These are phyloP conservation scores for Agrilus biguttatus DNA, from an alignment of 2,888 invertebrate genomes.

Conservation along the genomic window DNA sequence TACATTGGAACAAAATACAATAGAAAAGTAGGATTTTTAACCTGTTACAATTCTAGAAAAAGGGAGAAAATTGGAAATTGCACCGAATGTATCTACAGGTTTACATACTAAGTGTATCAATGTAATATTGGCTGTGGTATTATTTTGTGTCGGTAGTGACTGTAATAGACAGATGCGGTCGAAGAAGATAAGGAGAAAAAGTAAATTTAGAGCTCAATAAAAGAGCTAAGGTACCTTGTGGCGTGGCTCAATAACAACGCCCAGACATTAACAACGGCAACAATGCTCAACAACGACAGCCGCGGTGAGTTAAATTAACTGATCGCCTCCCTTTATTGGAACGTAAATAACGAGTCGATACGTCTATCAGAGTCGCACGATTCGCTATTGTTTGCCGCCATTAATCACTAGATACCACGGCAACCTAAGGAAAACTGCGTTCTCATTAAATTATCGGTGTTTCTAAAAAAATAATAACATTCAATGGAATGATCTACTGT, in stretches of 20 bases:
- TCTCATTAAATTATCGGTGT: background rate
- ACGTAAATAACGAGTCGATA: slow-evolving; percentile 30
- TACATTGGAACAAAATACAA: too few relatives aligned
- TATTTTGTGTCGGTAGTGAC: background rate
- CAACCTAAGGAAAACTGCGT: background rate
- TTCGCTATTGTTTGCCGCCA: slow-evolving; percentile 3
- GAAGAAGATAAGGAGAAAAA: background rate
- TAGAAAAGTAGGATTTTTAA: too few relatives aligned
- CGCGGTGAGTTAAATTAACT: slow-evolving; percentile 26
- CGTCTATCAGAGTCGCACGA: slow-evolving; percentile 22
- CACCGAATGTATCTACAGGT: too few relatives aligned
- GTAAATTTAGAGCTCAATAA: slow-evolving; percentile 13
- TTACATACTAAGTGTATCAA: too few relatives aligned
- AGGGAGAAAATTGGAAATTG: too few relatives aligned
- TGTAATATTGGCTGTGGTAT: too few relatives aligned
- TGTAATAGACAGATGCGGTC: background rate
- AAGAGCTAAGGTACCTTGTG: slow-evolving; percentile 14
- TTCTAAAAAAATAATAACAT: too few relatives aligned
- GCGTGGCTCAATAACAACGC: slow-evolving; percentile 10
- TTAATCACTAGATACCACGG: background rate
- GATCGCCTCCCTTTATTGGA: slow-evolving; percentile 31
- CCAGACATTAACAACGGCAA: too few relatives aligned
- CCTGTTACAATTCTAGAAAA: too few relatives aligned
- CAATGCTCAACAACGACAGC: too few relatives aligned
- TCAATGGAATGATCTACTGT: too few relatives aligned